phyloP scores from a whole-genome alignment of 2,797 vertebrate species.

The Micromesistius poutassou region DNA sequence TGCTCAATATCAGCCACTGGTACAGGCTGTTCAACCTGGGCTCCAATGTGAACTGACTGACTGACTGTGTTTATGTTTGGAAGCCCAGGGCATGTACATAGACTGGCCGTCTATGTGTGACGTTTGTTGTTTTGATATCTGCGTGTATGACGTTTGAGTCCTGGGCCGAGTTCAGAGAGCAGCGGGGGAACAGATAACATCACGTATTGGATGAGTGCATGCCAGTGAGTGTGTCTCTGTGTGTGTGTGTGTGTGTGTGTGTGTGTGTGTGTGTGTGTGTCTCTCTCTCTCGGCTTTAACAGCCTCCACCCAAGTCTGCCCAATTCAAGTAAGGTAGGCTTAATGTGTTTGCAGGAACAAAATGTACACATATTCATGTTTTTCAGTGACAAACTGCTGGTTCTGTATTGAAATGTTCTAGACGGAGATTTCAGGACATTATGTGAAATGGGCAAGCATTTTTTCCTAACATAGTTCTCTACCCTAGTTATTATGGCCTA shows the following conservation, averaged over 20 bases:
- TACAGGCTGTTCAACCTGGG: not conserved
- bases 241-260: too few species aligned
- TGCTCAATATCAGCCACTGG: not conserved
- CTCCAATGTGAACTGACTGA: not conserved
- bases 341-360: not conserved
- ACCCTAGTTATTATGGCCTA: not conserved
- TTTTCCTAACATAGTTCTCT: not conserved
- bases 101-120: too few species aligned
- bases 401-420: not conserved
- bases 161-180: not conserved
- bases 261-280: too few species aligned
- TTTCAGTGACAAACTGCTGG: not conserved
- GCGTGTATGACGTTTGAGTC: not conserved
- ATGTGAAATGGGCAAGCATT: not conserved
- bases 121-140: not conserved
- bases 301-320: too few species aligned
- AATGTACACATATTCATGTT: not conserved
- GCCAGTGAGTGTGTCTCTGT: too few species aligned
- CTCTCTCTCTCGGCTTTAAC: too few species aligned
- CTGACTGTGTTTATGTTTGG: not conserved
- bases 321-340: too few species aligned
- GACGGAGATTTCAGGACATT: not conserved
- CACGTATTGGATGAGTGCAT: too few species aligned
- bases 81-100: not conserved
- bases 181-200: not conserved